phyloP scores from a whole-genome alignment of 2,113 vertebrate genomes.

The Ivindomyrus marchei region DNA sequence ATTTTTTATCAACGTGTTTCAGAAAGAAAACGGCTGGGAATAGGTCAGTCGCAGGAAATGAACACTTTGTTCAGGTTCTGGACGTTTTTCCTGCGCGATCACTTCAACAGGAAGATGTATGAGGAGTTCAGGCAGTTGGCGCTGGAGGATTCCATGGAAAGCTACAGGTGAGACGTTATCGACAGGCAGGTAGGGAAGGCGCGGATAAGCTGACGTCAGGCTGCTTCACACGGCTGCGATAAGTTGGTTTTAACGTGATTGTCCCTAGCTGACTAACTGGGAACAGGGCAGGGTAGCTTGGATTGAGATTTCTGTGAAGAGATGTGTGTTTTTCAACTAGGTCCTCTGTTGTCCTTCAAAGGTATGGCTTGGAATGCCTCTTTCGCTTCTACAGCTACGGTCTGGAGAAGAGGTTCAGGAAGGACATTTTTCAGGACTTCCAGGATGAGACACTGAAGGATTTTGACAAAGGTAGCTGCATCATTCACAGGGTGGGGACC shows the following conservation, averaged over 20 bases:
- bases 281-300: background rate
- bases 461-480: slow-evolving; percentile 72
- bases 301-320: background rate
- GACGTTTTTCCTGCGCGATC: slow-evolving; percentile 97
- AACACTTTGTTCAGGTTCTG: slow-evolving; percentile 98
- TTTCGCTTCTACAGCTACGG: slow-evolving; percentile 99
- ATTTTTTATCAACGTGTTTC: background rate
- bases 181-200: background rate
- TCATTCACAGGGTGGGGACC: background rate
- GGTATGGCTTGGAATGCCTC: slow-evolving; percentile 98
- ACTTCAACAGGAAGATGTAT: slow-evolving; percentile 99
- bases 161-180: slow-evolving; percentile 75
- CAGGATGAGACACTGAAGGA: slow-evolving; percentile 95
- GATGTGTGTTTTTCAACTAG: background rate
- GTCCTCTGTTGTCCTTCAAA: slow-evolving; percentile 36
- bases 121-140: slow-evolving; percentile 92
- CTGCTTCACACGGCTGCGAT: background rate
- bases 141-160: slow-evolving; percentile 92
- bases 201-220: background rate
- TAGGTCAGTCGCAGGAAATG: slow-evolving; percentile 98
- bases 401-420: slow-evolving; percentile 92
- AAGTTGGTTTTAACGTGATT: background rate
- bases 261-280: background rate
- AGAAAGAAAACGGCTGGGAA: slow-evolving; percentile 94
- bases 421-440: slow-evolving; percentile 96